A percentile compares a stretch with the other conserved stretches of the same genome.
These are phyloP conservation scores for Scytalopus superciliaris DNA, from an alignment of 2,113 vertebrate genomes.

Conservation along the genomic window DNA sequence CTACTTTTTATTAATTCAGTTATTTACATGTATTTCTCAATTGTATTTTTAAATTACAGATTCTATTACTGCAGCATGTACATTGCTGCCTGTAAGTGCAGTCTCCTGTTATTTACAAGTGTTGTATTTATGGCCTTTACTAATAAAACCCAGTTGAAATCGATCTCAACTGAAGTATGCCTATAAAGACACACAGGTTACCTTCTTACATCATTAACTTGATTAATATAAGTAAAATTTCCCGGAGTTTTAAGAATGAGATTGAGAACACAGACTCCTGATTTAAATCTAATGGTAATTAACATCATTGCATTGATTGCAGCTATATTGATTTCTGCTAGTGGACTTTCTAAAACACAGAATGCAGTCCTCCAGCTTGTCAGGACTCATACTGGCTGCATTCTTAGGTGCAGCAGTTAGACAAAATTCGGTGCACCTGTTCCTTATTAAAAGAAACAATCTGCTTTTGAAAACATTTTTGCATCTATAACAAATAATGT, in stretches of 20 bases:
- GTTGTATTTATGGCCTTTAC: neutral
- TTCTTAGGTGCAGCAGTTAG: neutral
- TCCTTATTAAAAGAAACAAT: neutral
- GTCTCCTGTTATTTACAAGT: neutral
- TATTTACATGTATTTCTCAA: neutral
- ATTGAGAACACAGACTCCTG: neutral
- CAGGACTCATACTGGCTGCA: neutral
- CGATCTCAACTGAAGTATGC: neutral
- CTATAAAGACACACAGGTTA: neutral
- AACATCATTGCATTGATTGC: neutral
- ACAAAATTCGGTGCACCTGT: neutral
- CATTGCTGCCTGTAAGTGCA: neutral
- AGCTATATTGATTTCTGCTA: neutral
- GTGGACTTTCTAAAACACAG: neutral
- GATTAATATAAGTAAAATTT: neutral
- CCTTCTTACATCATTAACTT: neutral
- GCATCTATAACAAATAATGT: neutral
- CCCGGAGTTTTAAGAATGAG: neutral
- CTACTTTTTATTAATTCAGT: neutral
- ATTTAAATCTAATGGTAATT: neutral
- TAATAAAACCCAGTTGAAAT: neutral
- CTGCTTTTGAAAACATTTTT: neutral
- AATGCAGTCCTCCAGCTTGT: neutral
- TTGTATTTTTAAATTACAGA: neutral
- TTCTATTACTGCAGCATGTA: neutral